Base-by-base conservation (phyloP, 1,140 invertebrate genomes). In the Heliconius congener region DNA sequence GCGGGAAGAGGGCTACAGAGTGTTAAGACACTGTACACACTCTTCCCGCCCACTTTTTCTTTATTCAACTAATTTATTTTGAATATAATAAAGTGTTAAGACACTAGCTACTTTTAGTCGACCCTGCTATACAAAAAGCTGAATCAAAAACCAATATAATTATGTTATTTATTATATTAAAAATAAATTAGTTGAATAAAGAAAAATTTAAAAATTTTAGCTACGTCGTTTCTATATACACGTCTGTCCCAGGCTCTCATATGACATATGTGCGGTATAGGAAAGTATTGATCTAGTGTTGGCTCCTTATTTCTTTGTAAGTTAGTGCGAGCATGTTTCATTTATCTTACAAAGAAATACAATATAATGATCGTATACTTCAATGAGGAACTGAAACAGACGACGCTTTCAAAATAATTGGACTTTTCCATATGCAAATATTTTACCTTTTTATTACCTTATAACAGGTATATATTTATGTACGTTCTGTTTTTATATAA, bases 251-350 rank as follows among this genome's bases (percentile, higher is more conserved):
- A 83, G 78, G 82, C 82, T 84, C 78, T 80, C 87, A 83, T 92
- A 92, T 92, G 90, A 91, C 90, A 93, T 90, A 93, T 91, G 89
- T 93, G 90, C 85, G 88, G 87, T 87, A 89, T 88, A 90, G 91
- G 88, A 85, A 80, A 91, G 91, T 93, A 93, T 93, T 93, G 91
- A 93, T 92, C 91, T 93, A 89, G 88, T 88, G 86, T 13, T 66
- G 60, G 84, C 83, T 85, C 81, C 84, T 88, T 87, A 86, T 87
- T 87, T 86, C 85, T 86, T 87, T 88, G 84, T 88, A 83, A 91
- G 85, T 91, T 90, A 90, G 86, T 89, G 82, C 80, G 80, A 70
- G 83, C 76, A 82, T 80, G 80, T 84, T 80, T 81, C 81, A 82
- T 83, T 81, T 77, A 79, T 83, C 76, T 81, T 77, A 77, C 66